Conservation (phyloP, 2,797 vertebrate genomes). For the Austrolebias charrua region DNA sequence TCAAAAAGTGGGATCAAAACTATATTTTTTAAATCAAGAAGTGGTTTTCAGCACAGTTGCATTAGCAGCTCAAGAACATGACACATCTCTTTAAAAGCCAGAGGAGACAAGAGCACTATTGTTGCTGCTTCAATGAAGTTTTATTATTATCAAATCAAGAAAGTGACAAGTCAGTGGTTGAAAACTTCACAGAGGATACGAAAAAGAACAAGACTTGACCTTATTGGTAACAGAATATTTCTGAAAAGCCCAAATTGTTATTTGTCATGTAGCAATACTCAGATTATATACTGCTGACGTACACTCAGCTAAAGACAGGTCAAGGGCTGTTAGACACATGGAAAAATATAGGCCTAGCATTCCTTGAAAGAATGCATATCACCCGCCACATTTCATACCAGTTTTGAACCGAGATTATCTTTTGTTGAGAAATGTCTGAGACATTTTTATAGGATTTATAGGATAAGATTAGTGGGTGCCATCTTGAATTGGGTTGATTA, state of each 20-base stretch:
- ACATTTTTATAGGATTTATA: too few relatives aligned
- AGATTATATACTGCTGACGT: slow-evolving; percentile 13
- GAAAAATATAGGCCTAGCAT: too few relatives aligned
- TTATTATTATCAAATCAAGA: not conserved
- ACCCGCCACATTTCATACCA: too few relatives aligned
- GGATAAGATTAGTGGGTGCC: too few relatives aligned
- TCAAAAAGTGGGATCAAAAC: not conserved
- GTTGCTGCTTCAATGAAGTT: not conserved
- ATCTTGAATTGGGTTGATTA: too few relatives aligned
- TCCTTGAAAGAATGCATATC: too few relatives aligned
- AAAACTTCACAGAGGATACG: not conserved
- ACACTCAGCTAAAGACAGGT: slow-evolving; percentile 23
- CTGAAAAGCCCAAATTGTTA: not conserved
- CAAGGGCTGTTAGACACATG: not conserved
- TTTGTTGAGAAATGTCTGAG: too few relatives aligned
- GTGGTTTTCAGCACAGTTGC: not conserved
- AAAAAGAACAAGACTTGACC: not conserved
- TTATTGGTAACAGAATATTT: not conserved
- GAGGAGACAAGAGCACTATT: not conserved
- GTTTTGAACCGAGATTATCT: too few relatives aligned
- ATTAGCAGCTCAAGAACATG: not conserved
- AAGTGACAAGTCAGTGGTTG: not conserved
- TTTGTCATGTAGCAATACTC: slow-evolving; percentile 13
- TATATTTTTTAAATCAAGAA: not conserved
- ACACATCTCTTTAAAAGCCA: not conserved